Conservation (phyloP, 1,140 invertebrate species). For the Lepidotrigona ventralis region DNA sequence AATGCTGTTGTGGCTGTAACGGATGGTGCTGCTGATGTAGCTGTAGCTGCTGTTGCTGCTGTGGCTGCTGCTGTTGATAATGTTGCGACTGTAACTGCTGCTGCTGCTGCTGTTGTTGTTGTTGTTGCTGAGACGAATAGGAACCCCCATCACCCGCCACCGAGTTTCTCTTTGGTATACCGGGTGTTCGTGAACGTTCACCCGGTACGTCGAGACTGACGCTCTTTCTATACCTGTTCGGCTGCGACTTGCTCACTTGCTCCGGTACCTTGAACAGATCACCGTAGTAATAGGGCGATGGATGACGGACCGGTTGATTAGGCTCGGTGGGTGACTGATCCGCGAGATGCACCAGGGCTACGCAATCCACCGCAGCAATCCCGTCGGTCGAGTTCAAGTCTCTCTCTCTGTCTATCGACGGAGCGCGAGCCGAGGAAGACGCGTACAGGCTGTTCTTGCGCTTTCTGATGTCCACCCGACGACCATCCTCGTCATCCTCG, state of each 20-base stretch:
- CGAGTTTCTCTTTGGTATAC: slow-evolving; percentile 83
- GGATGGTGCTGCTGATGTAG: slow-evolving; percentile 35
- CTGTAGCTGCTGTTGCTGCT: slow-evolving; percentile 53
- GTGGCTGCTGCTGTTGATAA: slow-evolving; percentile 40
- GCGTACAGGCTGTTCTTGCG: slow-evolving; percentile 63
- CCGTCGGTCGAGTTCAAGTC: slow-evolving; percentile 54
- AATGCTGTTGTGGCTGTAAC: slow-evolving; percentile 47
- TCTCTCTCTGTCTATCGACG: slow-evolving; percentile 53
- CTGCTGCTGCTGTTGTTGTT: slow-evolving; percentile 48
- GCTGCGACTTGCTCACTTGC: slow-evolving; percentile 68
- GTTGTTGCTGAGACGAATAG: slow-evolving; percentile 57
- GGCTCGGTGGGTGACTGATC: slow-evolving; percentile 76
- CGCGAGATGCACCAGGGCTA: slow-evolving; percentile 72
- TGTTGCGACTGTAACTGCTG: slow-evolving; percentile 26
- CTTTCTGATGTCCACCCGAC: slow-evolving; percentile 57
- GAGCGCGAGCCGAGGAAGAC: slow-evolving; percentile 46
- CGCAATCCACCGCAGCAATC: slow-evolving; percentile 68
- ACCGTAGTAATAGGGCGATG: slow-evolving; percentile 89
- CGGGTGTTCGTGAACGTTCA: slow-evolving; percentile 76
- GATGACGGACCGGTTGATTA: slow-evolving; percentile 82
- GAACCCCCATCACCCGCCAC: slow-evolving; percentile 84
- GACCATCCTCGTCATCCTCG: slow-evolving; percentile 71
- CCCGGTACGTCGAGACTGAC: slow-evolving; percentile 85
- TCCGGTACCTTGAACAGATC: slow-evolving; percentile 84
- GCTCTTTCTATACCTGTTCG: slow-evolving; percentile 82